A percentile compares a stretch with the other conserved stretches of the same genome.
phyloP scores from a whole-genome alignment of 2,888 invertebrate species.

The Ichneumon xanthorius region DNA sequence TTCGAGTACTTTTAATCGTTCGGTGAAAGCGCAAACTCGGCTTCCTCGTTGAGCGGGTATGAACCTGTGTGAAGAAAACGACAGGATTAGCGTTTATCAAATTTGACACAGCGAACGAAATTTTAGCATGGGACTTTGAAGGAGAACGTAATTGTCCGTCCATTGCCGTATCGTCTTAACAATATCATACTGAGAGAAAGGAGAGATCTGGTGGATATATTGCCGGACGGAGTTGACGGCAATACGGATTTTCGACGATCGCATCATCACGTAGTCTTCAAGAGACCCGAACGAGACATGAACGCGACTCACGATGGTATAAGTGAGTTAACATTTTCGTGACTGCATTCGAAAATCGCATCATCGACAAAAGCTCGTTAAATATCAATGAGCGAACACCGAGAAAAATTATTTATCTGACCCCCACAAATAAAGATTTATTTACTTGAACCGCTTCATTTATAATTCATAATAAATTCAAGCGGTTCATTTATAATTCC shows the following conservation, averaged over 20 bases:
- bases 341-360: not conserved
- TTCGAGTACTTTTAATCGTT: not conserved
- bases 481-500: no score
- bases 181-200: constrained; percentile 49
- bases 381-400: not conserved
- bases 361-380: not conserved
- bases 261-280: constrained; percentile 76
- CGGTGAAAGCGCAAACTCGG: not conserved
- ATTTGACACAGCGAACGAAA: constrained; percentile 5
- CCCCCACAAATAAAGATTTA: no score
- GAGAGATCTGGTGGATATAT: constrained; percentile 27
- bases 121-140: constrained; percentile 72
- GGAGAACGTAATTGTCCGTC: constrained; percentile 69
- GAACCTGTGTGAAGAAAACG: not conserved
- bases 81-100: not conserved
- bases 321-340: constrained; percentile 2
- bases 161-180: constrained; percentile 69
- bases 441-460: no score
- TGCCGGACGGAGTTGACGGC: constrained; percentile 26
- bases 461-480: no score
- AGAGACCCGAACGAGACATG: constrained; percentile 51
- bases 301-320: constrained; percentile 39
- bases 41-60: not conserved
- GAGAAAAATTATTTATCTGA: no score
- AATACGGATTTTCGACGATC: constrained; percentile 61